Conservation (phyloP, 2,888 invertebrate genomes). For the Euproctis similis region DNA sequence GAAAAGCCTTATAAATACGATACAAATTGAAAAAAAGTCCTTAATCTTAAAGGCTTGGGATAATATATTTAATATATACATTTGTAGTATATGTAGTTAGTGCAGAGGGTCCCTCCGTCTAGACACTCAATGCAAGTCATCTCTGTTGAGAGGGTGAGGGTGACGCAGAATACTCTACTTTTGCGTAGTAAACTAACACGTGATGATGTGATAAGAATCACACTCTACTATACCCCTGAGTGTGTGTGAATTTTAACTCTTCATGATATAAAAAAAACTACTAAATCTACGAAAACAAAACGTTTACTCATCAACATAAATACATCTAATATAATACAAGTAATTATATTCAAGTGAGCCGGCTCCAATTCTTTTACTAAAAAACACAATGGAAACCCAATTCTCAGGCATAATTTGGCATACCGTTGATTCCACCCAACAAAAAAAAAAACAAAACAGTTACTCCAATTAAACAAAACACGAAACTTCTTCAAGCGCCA, state of each 20-base stretch:
- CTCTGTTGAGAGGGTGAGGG: conserved; percentile 61
- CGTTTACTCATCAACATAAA: conserved; percentile 13
- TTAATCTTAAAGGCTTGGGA: too few species aligned
- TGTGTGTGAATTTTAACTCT: too few species aligned
- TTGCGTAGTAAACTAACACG: conserved; percentile 62
- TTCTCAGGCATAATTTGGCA: conserved; percentile 68
- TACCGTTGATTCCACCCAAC: conserved; percentile 66
- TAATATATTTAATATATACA: too few species aligned
- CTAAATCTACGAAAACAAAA: conserved; percentile 2
- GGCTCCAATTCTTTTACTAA: conserved; percentile 37
- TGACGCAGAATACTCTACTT: conserved; percentile 56
- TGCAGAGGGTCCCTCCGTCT: conserved; percentile 64
- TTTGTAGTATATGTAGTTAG: conserved; percentile 33
- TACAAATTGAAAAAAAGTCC: too few species aligned
- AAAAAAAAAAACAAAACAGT: conserved; percentile 53
- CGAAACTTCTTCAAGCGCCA: conserved; percentile 38
- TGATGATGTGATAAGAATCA: conserved; percentile 54
- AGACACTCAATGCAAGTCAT: conserved; percentile 69
- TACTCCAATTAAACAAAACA: conserved; percentile 52
- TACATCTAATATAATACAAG: conserved; percentile 15
- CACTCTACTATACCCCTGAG: too few species aligned
- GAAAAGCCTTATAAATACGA: too few species aligned
- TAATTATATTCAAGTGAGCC: conserved; percentile 24
- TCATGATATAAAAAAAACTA: too few species aligned
- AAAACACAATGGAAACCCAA: conserved; percentile 63